phyloP scores from a whole-genome alignment of 2,888 invertebrate genomes.

The Mythimna albipuncta region DNA sequence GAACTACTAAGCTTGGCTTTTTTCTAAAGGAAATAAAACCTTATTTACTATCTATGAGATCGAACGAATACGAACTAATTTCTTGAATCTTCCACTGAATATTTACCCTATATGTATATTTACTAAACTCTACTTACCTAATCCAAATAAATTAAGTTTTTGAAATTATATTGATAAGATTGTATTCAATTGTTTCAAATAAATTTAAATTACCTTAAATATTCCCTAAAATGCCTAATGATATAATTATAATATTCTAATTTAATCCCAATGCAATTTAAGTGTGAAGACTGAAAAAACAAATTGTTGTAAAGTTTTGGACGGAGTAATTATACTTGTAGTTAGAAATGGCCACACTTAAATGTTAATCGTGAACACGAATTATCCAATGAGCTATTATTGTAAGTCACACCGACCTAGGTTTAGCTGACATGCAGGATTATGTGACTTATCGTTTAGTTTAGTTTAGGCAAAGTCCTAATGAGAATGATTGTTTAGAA shows the following conservation, averaged over 20 bases:
- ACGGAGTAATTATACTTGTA: slow-evolving; percentile 68
- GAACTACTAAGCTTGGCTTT: slow-evolving; percentile 23
- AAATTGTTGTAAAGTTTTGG: slow-evolving; percentile 63
- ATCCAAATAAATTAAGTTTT: slow-evolving; percentile 38
- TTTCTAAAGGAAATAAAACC: slow-evolving; percentile 29
- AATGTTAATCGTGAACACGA: slow-evolving; percentile 72
- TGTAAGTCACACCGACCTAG: slow-evolving; percentile 70
- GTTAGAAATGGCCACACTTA: slow-evolving; percentile 68
- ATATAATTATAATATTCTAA: slow-evolving; percentile 45
- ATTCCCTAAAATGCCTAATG: slow-evolving; percentile 35
- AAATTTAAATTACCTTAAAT: slow-evolving; percentile 25
- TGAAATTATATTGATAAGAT: slow-evolving; percentile 58
- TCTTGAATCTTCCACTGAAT: slow-evolving; percentile 37
- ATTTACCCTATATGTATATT: slow-evolving; percentile 34
- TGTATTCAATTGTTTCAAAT: slow-evolving; percentile 51
- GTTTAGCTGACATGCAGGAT: slow-evolving; percentile 63
- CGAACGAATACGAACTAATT: slow-evolving; percentile 13
- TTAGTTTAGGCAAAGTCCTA: slow-evolving; percentile 55
- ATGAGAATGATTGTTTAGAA: slow-evolving; percentile 59
- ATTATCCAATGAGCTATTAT: slow-evolving; percentile 74
- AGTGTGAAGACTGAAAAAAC: slow-evolving; percentile 66
- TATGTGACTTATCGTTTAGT: slow-evolving; percentile 53
- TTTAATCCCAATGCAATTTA: slow-evolving; percentile 64
- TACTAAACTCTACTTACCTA: slow-evolving; percentile 36
- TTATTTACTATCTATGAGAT: slow-evolving; percentile 19